phyloP scores from a whole-genome alignment of 2,113 vertebrate species.

The Phrynosoma platyrhinos region DNA sequence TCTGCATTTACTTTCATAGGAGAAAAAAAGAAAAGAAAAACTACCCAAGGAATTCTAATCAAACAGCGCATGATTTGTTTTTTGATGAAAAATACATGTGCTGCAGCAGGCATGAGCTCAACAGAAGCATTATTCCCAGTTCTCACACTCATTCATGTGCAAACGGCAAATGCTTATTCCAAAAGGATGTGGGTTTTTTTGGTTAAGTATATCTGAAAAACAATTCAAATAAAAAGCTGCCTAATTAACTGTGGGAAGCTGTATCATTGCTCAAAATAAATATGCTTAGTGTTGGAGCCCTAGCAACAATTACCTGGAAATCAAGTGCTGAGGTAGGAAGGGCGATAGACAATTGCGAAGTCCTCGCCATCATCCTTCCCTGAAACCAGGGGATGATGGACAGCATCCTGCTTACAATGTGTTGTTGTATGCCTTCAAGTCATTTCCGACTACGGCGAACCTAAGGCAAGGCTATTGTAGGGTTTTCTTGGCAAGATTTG shows the following conservation, averaged over 20 bases:
- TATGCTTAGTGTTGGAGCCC: not conserved
- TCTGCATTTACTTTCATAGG: not conserved
- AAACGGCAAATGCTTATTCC: not conserved
- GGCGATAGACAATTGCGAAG: not conserved
- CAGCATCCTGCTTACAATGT: too few relatives aligned
- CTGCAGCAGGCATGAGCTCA: not conserved
- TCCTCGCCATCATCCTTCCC: not conserved
- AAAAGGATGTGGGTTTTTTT: not conserved
- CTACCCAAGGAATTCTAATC: not conserved
- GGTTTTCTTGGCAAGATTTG: too few relatives aligned
- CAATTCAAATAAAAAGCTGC: not conserved
- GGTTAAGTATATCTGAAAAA: not conserved
- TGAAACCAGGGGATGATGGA: too few relatives aligned
- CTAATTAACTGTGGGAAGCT: not conserved
- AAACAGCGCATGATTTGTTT: not conserved
- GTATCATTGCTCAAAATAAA: not conserved
- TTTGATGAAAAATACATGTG: not conserved
- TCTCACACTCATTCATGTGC: too few relatives aligned
- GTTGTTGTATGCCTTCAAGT: too few relatives aligned
- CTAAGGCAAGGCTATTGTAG: too few relatives aligned
- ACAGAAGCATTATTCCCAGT: not conserved
- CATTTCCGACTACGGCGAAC: too few relatives aligned
- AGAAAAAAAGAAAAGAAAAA: not conserved
- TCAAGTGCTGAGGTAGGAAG: not conserved
- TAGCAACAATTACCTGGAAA: not conserved